Conservation (phyloP, 1,140 invertebrate species). For the Drosophila trapezifrons region DNA sequence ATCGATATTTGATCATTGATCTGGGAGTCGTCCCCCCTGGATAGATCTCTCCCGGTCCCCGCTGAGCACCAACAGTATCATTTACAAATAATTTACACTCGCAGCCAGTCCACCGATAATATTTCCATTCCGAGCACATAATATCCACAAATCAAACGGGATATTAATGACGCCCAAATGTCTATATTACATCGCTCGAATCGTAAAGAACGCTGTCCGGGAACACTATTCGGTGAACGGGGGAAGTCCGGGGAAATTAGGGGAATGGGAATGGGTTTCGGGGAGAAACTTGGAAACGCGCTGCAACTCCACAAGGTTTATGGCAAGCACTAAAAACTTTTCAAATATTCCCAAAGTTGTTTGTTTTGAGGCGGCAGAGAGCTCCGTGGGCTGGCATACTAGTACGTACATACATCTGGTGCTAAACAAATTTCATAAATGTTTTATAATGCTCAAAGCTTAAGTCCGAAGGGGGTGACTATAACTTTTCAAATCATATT, state of each 20-base stretch:
- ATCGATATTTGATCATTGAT: conserved; percentile 5
- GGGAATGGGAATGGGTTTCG: not conserved
- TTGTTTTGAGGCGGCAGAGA: conserved; percentile 9
- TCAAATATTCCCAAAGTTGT: conserved; percentile 31
- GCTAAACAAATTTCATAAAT: conserved; percentile 20
- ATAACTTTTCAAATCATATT: conserved; percentile 34
- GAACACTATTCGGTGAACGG: too few relatives aligned
- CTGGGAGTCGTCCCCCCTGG: not conserved
- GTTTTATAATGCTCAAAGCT: conserved; percentile 4
- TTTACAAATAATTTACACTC: conserved; percentile 30
- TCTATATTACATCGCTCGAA: conserved; percentile 34
- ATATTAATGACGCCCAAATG: conserved; percentile 39
- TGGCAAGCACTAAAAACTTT: conserved; percentile 31
- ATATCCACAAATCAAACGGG: conserved; percentile 36
- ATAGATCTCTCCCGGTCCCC: not conserved
- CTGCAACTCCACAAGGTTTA: conserved; percentile 23
- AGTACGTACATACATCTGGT: not conserved
- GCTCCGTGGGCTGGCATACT: not conserved
- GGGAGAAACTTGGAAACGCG: conserved; percentile 12
- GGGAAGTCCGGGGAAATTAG: not conserved
- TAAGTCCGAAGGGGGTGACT: conserved; percentile 1
- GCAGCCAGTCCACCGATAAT: not conserved
- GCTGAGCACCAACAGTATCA: conserved; percentile 14
- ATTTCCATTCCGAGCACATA: conserved; percentile 41
- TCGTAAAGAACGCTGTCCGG: not conserved